phyloP scores from a whole-genome alignment of 2,888 invertebrate species.

The Digitonthophagus gazella region DNA sequence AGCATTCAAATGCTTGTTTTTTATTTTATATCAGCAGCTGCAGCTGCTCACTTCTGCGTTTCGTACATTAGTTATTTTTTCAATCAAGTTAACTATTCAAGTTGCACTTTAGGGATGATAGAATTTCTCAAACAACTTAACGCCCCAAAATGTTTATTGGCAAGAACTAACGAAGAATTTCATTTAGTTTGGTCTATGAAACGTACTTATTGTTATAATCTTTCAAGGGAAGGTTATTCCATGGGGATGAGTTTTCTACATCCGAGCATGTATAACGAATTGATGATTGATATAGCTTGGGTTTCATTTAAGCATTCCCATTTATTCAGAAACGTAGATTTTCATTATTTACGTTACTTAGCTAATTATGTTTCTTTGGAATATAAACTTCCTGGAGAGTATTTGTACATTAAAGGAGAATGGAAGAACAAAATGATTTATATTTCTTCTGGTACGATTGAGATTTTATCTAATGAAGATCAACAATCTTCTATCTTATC shows the following conservation, averaged over 20 bases:
- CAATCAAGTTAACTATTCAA: constrained; percentile 20
- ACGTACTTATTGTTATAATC: neutral
- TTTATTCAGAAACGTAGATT: constrained; percentile 32
- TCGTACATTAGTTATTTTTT: constrained; percentile 15
- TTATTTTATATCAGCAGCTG: constrained; percentile 18
- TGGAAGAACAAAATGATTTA: constrained; percentile 36
- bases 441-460: constrained; percentile 34
- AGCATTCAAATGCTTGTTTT: constrained; percentile 15
- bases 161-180: constrained; percentile 15
- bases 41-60: constrained; percentile 21
- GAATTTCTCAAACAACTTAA: neutral
- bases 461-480: constrained; percentile 37
- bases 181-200: constrained; percentile 19
- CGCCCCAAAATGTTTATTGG: neutral
- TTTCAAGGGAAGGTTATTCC: constrained; percentile 14
- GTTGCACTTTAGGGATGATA: constrained; percentile 1
- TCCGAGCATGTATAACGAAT: constrained; percentile 27
- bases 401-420: constrained; percentile 31
- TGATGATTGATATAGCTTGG: constrained; percentile 33
- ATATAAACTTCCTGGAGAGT: constrained; percentile 34
- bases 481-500: constrained; percentile 35
- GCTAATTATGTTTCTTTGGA: constrained; percentile 30
- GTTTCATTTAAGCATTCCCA: constrained; percentile 34
- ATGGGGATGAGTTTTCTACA: constrained; percentile 26
- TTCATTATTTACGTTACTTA: constrained; percentile 31